Evolutionary conservation across 37 sponge, comb jelly and placozoan genomes (phyloP).

Genomic region (Petrosia ficiformis): DNA sequence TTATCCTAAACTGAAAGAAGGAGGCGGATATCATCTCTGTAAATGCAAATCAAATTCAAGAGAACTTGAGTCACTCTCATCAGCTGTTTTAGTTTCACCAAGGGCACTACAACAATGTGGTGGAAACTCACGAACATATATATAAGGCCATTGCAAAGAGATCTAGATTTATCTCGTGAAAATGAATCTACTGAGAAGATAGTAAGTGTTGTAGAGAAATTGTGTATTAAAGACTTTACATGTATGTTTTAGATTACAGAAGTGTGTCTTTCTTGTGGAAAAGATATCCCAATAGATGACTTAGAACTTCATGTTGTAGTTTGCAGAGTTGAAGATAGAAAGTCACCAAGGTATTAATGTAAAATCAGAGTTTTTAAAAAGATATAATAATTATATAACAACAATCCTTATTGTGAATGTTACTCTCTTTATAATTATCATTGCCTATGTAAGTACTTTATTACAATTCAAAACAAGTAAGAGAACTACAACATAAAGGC

Average conservation of each 20-base stretch:
- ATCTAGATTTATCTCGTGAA: slow-evolving; percentile 8
- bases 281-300: background rate
- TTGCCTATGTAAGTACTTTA: too few species aligned
- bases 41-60: slow-evolving; percentile 21
- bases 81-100: background rate
- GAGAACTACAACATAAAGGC: too few species aligned
- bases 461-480: too few species aligned
- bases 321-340: background rate
- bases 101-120: slow-evolving; percentile 2
- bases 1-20: slow-evolving; percentile 15
- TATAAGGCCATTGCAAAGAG: slow-evolving; percentile 26
- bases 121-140: slow-evolving; percentile 25
- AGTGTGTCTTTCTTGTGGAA: background rate
- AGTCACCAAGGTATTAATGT: too few species aligned
- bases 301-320: background rate
- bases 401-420: too few species aligned
- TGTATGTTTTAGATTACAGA: background rate
- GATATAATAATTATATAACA: too few species aligned
- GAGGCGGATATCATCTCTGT: slow-evolving; percentile 17
- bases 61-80: slow-evolving; percentile 6
- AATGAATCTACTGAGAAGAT: background rate
- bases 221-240: background rate
- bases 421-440: too few species aligned
- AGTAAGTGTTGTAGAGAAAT: background rate
- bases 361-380: too few species aligned